Conservation (phyloP, 1,140 invertebrate species). For the Triops cancriformis region DNA sequence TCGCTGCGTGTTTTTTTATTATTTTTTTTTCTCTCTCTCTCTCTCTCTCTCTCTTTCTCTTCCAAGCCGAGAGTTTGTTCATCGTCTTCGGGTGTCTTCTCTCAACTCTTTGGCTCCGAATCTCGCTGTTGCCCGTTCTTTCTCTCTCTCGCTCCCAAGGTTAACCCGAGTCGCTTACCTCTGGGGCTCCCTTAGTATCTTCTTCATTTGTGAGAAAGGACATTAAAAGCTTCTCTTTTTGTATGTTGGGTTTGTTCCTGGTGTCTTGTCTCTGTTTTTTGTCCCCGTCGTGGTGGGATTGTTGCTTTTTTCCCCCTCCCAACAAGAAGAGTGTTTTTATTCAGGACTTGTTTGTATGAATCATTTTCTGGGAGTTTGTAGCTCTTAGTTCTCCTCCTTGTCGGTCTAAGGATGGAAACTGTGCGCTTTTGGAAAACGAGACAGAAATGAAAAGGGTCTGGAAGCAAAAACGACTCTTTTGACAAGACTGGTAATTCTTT, state of each 20-base stretch:
- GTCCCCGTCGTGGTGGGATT: neutral
- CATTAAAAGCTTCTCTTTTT: neutral
- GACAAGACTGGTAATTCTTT: too few species aligned
- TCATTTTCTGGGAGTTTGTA: neutral
- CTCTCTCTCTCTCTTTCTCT: too few species aligned
- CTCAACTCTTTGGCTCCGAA: too few species aligned
- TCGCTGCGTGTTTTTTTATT: neutral
- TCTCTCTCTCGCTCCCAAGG: neutral
- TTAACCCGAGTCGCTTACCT: conserved; percentile 9
- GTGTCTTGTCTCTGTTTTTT: neutral
- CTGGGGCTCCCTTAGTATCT: neutral
- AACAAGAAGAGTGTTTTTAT: neutral
- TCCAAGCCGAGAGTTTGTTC: neutral
- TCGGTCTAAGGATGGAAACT: too few species aligned
- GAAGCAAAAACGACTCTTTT: too few species aligned
- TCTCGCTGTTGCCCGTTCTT: too few species aligned
- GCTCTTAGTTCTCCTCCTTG: too few species aligned
- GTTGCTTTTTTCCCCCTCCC: neutral
- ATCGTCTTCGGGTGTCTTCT: too few species aligned
- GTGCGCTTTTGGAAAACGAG: too few species aligned
- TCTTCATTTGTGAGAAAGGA: conserved; percentile 1
- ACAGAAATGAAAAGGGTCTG: too few species aligned
- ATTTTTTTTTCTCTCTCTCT: neutral
- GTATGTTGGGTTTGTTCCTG: neutral
- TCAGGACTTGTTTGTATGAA: neutral